Percentiles rank a stretch among this genome's conserved stretches.
phyloP scores from a whole-genome alignment of 2,888 invertebrate species.

The Sipha maydis region DNA sequence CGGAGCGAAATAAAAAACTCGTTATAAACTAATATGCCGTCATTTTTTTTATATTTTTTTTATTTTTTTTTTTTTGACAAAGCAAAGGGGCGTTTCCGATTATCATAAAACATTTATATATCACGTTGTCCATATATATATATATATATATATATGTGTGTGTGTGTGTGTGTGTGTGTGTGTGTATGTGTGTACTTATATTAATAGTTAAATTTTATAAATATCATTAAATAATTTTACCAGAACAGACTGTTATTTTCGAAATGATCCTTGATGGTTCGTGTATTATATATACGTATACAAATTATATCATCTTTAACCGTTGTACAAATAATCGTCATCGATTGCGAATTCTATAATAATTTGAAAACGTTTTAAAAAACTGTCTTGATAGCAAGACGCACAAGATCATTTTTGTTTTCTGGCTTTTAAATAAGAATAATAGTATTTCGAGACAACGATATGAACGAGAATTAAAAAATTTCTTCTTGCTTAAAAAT shows the following conservation, averaged over 20 bases:
- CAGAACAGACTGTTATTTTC: neutral
- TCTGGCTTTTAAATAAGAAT: neutral
- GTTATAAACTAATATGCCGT: conserved; percentile 12
- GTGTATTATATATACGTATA: neutral
- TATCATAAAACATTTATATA: neutral
- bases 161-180: no score
- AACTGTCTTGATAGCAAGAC: neutral
- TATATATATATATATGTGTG: no score
- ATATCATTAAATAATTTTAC: neutral
- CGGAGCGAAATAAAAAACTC: neutral
- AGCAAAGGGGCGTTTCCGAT: neutral
- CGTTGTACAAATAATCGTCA: neutral
- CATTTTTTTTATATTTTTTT: no score
- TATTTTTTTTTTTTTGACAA: neutral
- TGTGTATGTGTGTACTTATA: no score
- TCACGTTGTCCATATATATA: neutral
- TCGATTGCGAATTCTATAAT: neutral
- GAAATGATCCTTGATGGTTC: neutral
- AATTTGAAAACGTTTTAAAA: neutral
- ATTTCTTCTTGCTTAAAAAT: no score
- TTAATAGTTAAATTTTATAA: neutral
- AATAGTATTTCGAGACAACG: neutral
- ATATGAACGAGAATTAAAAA: neutral
- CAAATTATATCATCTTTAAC: neutral
- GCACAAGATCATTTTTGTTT: neutral